A percentile compares a stretch with the other conserved stretches of the same genome.
phyloP scores from a whole-genome alignment of 2,113 vertebrate genomes.

The Aldabrachelys gigantea region DNA sequence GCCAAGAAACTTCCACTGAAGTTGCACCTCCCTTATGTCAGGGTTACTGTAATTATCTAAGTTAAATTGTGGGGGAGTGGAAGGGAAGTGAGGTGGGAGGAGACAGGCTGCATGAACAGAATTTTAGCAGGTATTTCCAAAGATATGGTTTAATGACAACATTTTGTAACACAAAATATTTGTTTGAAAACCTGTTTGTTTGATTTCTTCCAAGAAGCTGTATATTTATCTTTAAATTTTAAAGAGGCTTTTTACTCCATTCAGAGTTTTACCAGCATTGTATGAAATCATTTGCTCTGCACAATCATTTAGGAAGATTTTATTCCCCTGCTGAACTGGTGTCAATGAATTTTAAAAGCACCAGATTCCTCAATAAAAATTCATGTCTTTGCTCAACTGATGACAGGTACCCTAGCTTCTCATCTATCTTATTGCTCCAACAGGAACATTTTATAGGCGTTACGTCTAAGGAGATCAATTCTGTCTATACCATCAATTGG shows the following conservation, averaged over 20 bases:
- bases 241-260: neutral
- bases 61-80: neutral
- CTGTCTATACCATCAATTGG: neutral
- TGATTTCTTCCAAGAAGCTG: neutral
- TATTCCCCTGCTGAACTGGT: neutral
- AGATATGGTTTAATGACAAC: neutral
- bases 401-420: neutral
- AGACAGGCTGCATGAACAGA: neutral
- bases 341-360: neutral
- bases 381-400: neutral
- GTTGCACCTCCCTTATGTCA: neutral
- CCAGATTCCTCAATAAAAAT: neutral
- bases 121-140: neutral
- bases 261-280: neutral
- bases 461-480: neutral
- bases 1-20: neutral
- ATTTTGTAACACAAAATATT: neutral
- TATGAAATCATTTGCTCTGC: neutral
- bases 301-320: neutral
- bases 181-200: neutral
- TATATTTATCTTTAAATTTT: neutral
- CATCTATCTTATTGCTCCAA: neutral
- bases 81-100: neutral
- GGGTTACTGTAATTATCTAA: neutral
- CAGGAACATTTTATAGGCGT: neutral